Base-by-base conservation (phyloP, 2,797 vertebrate species). In the Coregonus ussuriensis region DNA sequence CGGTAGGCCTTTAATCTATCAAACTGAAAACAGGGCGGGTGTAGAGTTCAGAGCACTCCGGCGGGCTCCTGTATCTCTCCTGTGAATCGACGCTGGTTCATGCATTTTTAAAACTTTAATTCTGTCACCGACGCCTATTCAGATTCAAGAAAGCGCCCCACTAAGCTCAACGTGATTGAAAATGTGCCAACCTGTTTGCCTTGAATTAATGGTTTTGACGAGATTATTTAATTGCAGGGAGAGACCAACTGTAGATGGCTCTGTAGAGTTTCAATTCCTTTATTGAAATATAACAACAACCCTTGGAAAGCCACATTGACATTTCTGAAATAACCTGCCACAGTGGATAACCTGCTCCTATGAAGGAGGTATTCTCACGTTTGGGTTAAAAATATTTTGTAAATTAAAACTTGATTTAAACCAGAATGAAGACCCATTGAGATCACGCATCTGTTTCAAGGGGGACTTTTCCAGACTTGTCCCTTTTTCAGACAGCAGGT, bases 231-330 rank as follows among this genome's bases (percentile, higher is more conserved):
- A 67, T 35, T 67, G 6, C 31, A 35, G 13, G 33, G 31, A 33
- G 33, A 37, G 68, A 33, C 68, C 37, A 47, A 47, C 68, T 16
- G 68, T 47, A 70, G 68, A 47, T 70, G 68, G 37, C 68, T 70
- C 67, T 69, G 67, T 69, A 6, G 67, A 69, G 67, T 69, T 69
- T 47, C 2, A 69, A 69, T 41, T 11, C 7, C 33, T 69, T 67
- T 62, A 62, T 4, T n/a, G 59, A 25, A 62, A 62, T 21, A 0
- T 7, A 56, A 56, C n/a, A n/a, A 56, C 18, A 5, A 18, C 13
- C 7, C 21, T 25, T 1, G 59, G 59, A 1, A 62, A 62, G 21
- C n/a, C n/a, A n/a, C 25, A 25, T 25, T 25, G 25, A 25, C 25
- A 25, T 25, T 25, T 25, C 7, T 21, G 25, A 62, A 62, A 62